Evolutionary conservation across 2,113 vertebrate species (phyloP).

Genomic region (Cyanoramphus novaezelandiae): DNA sequence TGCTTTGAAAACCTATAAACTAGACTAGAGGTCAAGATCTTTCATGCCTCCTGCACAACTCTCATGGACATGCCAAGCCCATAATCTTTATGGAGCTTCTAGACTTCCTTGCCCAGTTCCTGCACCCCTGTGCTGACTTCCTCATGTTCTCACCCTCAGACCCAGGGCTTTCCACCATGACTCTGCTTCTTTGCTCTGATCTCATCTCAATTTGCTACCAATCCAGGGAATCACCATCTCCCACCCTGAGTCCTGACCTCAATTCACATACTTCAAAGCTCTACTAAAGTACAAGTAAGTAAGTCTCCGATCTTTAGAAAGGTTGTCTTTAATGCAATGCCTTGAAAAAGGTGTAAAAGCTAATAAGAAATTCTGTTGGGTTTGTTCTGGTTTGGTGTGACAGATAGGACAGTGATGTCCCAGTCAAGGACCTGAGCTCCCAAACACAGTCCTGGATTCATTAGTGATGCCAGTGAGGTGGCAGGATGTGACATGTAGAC

Average conservation of each 20-base stretch:
- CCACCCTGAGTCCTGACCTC: rapidly evolving
- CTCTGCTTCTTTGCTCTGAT: background rate
- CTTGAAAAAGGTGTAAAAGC: background rate
- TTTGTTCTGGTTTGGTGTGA: background rate
- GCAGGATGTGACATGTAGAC: background rate
- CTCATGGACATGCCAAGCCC: background rate
- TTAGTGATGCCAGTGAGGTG: background rate
- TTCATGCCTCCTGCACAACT: background rate
- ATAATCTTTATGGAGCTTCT: background rate
- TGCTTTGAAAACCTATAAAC: background rate
- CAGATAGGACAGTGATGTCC: background rate
- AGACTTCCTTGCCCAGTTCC: rapidly evolving
- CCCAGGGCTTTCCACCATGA: rapidly evolving
- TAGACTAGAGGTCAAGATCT: background rate
- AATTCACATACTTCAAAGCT: background rate
- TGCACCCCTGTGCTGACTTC: background rate
- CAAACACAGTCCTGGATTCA: background rate
- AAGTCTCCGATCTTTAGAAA: background rate
- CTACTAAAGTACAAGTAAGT: background rate
- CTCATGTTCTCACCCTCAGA: background rate
- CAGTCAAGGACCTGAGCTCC: background rate
- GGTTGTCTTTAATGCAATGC: background rate
- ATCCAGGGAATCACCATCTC: background rate
- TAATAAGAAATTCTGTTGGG: background rate
- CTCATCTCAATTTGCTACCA: background rate